phyloP scores from a whole-genome alignment of 2,113 vertebrate genomes.

The Miniopterus natalensis region DNA sequence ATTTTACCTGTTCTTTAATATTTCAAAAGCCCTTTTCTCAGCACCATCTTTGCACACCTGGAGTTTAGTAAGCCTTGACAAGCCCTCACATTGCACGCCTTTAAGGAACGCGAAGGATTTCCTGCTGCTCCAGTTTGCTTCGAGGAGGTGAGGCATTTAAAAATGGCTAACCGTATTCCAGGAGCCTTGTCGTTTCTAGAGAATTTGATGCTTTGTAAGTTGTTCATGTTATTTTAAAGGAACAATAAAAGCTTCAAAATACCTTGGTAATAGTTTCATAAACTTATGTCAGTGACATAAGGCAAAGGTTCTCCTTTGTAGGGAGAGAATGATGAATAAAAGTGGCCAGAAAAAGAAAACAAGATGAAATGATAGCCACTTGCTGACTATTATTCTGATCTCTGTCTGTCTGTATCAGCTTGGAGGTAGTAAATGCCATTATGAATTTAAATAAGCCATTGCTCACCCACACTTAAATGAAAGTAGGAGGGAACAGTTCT shows the following conservation, averaged over 20 bases:
- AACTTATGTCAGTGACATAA: conserved; percentile 75
- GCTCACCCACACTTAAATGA: conserved; percentile 71
- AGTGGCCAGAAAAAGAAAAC: conserved; percentile 75
- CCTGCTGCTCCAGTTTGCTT: not conserved
- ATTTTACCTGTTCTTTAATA: conserved; percentile 75
- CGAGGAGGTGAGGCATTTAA: conserved; percentile 21
- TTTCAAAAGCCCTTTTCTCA: conserved; percentile 72
- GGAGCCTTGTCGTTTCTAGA: not conserved
- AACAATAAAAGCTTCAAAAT: conserved; percentile 72
- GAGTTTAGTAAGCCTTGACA: conserved; percentile 51
- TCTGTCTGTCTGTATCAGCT: conserved; percentile 79
- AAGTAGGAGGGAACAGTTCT: conserved; percentile 69
- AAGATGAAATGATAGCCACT: conserved; percentile 74
- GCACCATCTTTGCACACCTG: not conserved
- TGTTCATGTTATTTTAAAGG: conserved; percentile 75
- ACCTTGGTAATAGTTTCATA: conserved; percentile 70
- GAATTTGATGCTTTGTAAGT: conserved; percentile 47
- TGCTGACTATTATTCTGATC: conserved; percentile 78
- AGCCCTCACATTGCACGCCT: conserved; percentile 31
- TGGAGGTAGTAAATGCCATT: conserved; percentile 75
- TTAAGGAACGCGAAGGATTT: not conserved
- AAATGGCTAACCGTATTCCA: not conserved
- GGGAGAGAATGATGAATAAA: conserved; percentile 81
- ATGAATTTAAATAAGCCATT: conserved; percentile 82
- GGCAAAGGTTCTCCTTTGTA: conserved; percentile 50